phyloP scores from a whole-genome alignment of 1,140 invertebrate species.

The Aphaenogaster ashmeadi region DNA sequence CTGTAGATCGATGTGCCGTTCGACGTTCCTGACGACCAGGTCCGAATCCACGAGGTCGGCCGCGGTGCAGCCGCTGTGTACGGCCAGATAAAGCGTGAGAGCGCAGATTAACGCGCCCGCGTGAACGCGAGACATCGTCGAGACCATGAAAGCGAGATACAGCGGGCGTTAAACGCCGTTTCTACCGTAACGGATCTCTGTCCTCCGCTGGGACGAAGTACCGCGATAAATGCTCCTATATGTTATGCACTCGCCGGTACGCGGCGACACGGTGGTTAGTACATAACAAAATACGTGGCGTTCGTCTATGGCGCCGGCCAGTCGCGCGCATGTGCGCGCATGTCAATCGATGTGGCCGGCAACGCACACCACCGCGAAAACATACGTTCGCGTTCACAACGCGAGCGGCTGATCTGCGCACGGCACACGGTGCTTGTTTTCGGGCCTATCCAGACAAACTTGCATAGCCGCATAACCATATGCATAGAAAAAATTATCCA shows the following conservation, averaged over 20 bases:
- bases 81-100: constrained; percentile 13
- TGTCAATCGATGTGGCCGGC: too few species aligned
- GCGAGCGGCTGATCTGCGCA: too few species aligned
- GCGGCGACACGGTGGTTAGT: constrained; percentile 17
- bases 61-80: neutral
- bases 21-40: constrained; percentile 93
- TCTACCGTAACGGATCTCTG: neutral
- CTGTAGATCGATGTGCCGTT: constrained; percentile 94
- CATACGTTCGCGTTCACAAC: too few species aligned
- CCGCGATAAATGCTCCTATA: neutral
- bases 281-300: constrained; percentile 34
- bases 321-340: neutral
- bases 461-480: too few species aligned
- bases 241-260: constrained; percentile 14
- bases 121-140: constrained; percentile 40
- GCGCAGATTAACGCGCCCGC: constrained; percentile 55
- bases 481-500: too few species aligned
- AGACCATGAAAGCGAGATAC: too few species aligned
- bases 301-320: constrained; percentile 9
- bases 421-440: too few species aligned
- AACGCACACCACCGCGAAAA: too few species aligned
- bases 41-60: constrained; percentile 80
- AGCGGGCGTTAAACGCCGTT: too few species aligned
- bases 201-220: neutral
- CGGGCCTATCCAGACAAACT: too few species aligned